Percentiles rank a stretch among this genome's conserved stretches.
These are phyloP conservation scores for Monochamus saltuarius DNA, from an alignment of 1,140 invertebrate species.

Conservation along the genomic window DNA sequence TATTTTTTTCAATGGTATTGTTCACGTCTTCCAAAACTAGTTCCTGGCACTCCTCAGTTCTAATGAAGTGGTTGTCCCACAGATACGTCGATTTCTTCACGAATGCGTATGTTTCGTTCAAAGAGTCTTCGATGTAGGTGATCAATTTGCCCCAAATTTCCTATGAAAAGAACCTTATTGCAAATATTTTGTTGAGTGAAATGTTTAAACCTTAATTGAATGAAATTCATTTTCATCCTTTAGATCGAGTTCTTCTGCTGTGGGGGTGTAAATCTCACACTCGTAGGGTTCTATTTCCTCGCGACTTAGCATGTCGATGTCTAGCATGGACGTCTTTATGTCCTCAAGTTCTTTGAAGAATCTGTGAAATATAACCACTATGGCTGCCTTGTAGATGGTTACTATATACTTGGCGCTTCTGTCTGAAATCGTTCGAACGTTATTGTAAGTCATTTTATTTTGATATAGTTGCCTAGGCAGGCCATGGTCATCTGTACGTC, in stretches of 20 bases:
- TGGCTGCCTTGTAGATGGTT: slow-evolving; percentile 26
- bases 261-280: slow-evolving; percentile 27
- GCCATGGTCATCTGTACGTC: slow-evolving; percentile 14
- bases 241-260: slow-evolving; percentile 20
- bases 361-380: slow-evolving; percentile 29
- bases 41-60: slow-evolving; percentile 22
- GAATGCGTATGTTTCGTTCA: slow-evolving; percentile 26
- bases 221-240: slow-evolving; percentile 18
- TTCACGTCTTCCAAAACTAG: slow-evolving; percentile 28
- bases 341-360: slow-evolving; percentile 30
- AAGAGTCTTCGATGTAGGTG: slow-evolving; percentile 19
- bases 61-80: slow-evolving; percentile 30
- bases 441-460: neutral
- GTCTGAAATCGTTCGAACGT: slow-evolving; percentile 14
- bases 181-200: too few relatives aligned
- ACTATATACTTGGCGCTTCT: slow-evolving; percentile 26
- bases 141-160: slow-evolving; percentile 24
- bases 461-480: neutral
- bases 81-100: slow-evolving; percentile 16
- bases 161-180: slow-evolving; percentile 15
- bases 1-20: slow-evolving; percentile 20
- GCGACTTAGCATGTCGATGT: slow-evolving; percentile 11
- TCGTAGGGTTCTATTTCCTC: slow-evolving; percentile 16
- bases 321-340: slow-evolving; percentile 19
- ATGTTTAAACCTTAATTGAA: slow-evolving; percentile 7